Evolutionary conservation across 2,797 vertebrate genomes (phyloP).

Genomic region (Xiphophorus birchmanni): DNA sequence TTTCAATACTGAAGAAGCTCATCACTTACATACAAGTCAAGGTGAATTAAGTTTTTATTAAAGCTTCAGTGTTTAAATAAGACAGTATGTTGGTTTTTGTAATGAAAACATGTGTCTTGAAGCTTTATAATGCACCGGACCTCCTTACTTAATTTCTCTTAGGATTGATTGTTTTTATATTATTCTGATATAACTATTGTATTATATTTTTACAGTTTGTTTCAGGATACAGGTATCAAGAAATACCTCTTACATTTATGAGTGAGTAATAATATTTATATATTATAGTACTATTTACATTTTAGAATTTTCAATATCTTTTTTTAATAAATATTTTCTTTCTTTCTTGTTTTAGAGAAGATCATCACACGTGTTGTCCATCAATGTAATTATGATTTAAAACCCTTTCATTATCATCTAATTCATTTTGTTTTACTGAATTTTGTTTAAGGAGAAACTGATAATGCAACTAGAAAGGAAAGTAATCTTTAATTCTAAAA

Average conservation of each 20-base stretch:
- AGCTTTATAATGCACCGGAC: neutral
- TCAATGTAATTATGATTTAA: conserved; percentile 60
- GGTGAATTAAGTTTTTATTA: conserved; percentile 74
- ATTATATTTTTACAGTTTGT: conserved; percentile 83
- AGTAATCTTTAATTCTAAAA: neutral
- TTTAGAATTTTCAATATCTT: neutral
- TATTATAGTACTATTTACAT: neutral
- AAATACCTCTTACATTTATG: conserved; percentile 91
- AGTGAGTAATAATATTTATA: conserved; percentile 82
- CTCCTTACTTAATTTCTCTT: no score
- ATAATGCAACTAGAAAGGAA: neutral
- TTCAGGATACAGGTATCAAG: conserved; percentile 89
- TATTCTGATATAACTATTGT: neutral
- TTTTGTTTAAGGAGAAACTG: neutral
- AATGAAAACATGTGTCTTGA: conserved; percentile 20
- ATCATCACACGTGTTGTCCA: conserved; percentile 58
- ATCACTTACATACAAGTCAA: conserved; percentile 91
- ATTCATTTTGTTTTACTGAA: conserved; percentile 21
- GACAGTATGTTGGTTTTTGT: conserved; percentile 14
- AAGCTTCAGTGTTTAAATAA: neutral
- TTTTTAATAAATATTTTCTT: neutral
- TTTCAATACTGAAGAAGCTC: conserved; percentile 86
- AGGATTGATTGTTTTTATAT: neutral
- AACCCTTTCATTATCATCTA: conserved; percentile 36
- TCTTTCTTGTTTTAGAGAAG: conserved; percentile 65